Conservation (phyloP, 2,888 invertebrate species). For the Phrixothrix hirtus region DNA sequence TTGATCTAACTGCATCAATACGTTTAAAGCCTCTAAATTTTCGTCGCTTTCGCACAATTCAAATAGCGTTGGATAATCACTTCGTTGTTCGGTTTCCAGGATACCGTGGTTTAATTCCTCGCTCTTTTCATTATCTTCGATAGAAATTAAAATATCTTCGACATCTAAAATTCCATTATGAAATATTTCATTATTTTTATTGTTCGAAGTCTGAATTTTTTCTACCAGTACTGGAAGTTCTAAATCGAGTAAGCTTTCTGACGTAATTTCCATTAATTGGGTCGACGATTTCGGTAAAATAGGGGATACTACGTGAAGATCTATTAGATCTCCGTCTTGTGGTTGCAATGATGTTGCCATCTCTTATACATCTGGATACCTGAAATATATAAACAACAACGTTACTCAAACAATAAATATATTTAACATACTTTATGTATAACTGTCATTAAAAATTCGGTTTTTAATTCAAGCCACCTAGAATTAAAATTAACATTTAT, state of each 20-base stretch:
- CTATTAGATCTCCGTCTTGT: conserved; percentile 48
- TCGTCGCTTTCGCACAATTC: conserved; percentile 20
- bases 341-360: conserved; percentile 37
- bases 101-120: conserved; percentile 1
- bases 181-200: conserved; percentile 13
- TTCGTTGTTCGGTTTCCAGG: background rate
- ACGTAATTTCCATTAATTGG: conserved; percentile 30
- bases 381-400: background rate
- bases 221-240: conserved; percentile 51
- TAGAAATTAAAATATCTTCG: conserved; percentile 52
- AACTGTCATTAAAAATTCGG: too few relatives aligned
- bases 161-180: conserved; percentile 42
- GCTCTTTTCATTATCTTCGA: conserved; percentile 33
- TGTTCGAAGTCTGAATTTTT: conserved; percentile 45
- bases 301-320: conserved; percentile 49
- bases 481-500: too few relatives aligned
- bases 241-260: conserved; percentile 50
- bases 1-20: conserved; percentile 64
- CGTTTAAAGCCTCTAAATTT: conserved; percentile 56
- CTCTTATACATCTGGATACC: conserved; percentile 17
- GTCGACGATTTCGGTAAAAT: conserved; percentile 40
- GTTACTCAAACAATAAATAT: background rate
- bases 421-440: background rate
- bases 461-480: too few relatives aligned
- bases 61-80: conserved; percentile 21